Evolutionary conservation across 2,888 invertebrate species (phyloP).

Genomic region (Drosophila neutralis): DNA sequence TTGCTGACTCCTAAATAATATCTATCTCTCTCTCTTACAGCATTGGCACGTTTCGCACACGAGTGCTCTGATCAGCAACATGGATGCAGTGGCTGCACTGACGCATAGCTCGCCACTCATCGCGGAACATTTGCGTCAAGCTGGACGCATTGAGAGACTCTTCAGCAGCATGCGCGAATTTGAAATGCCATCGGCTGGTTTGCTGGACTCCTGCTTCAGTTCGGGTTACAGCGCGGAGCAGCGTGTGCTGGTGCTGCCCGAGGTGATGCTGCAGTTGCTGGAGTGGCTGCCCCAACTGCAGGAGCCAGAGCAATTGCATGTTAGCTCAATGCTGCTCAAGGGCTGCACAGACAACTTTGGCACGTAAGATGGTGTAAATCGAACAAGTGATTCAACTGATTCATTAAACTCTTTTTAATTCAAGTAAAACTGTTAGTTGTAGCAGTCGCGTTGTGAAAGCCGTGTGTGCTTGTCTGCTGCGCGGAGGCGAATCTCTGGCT

Average conservation of each 20-base stretch:
- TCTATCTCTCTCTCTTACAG: constrained; percentile 36
- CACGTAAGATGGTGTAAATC: constrained; percentile 72
- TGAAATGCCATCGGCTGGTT: constrained; percentile 84
- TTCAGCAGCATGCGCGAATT: constrained; percentile 83
- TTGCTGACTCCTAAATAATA: not conserved
- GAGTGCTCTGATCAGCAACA: constrained; percentile 76
- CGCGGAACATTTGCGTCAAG: constrained; percentile 70
- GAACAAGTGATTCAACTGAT: too few species aligned
- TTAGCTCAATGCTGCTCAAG: constrained; percentile 83
- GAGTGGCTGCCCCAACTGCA: constrained; percentile 86
- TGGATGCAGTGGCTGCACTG: constrained; percentile 78
- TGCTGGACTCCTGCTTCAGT: constrained; percentile 85
- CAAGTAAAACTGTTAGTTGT: constrained; percentile 86
- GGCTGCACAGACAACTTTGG: constrained; percentile 85
- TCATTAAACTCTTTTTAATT: constrained; percentile 46
- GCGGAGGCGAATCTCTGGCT: constrained; percentile 83
- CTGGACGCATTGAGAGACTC: constrained; percentile 78
- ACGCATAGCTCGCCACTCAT: constrained; percentile 73
- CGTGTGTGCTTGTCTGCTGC: constrained; percentile 85
- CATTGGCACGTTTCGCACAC: constrained; percentile 82
- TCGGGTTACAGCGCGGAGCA: constrained; percentile 84
- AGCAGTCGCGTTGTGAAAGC: constrained; percentile 85
- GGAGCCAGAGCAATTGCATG: constrained; percentile 84
- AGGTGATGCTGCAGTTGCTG: constrained; percentile 85
- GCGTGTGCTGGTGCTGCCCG: constrained; percentile 83